Evolutionary conservation across 2,888 invertebrate genomes (phyloP).

Genomic region (Ashinkailepas kermadecensis): DNA sequence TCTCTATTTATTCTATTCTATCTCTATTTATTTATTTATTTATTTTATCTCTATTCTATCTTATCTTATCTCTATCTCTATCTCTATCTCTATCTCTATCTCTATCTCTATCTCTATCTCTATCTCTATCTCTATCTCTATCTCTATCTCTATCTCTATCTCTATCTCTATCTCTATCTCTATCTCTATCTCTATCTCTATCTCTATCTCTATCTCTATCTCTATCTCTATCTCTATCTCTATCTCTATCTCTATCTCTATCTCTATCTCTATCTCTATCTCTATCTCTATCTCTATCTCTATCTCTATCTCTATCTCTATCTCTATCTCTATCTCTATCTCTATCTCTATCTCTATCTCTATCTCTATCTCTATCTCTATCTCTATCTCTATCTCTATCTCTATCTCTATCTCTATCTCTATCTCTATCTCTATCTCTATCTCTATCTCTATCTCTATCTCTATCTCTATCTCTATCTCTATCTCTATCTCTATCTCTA

Average conservation of each 20-base stretch:
- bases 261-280: constrained; percentile 19
- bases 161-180: background rate
- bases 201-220: no score
- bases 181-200: background rate
- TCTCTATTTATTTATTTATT: background rate
- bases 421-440: no score
- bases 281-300: constrained; percentile 29
- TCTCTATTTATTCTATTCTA: background rate
- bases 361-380: background rate
- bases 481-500: background rate
- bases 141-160: background rate
- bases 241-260: background rate
- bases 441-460: no score
- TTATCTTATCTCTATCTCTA: constrained; percentile 28
- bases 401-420: no score
- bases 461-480: background rate
- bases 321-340: background rate
- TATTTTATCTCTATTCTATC: background rate
- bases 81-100: constrained; percentile 24
- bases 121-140: background rate
- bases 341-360: background rate
- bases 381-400: no score
- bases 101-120: background rate
- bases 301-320: no score
- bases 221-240: constrained; percentile 21